Evolutionary conservation across 2,888 invertebrate species (phyloP).

Genomic region (Torymus auratus): DNA sequence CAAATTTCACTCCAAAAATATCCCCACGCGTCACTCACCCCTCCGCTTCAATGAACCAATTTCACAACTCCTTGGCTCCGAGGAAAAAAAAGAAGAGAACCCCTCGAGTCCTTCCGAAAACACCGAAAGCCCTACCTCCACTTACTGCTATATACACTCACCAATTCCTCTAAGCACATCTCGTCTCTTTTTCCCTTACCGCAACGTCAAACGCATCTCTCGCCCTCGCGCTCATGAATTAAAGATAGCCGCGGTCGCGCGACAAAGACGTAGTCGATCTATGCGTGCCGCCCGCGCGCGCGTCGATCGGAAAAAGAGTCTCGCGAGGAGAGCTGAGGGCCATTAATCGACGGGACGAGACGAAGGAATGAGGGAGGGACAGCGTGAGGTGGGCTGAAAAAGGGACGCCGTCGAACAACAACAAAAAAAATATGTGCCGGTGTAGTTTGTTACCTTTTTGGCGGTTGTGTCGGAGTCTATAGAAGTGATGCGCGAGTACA

Average conservation of each 20-base stretch:
- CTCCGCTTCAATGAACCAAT: no score
- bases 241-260: constrained; percentile 44
- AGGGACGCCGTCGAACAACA: constrained; percentile 45
- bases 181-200: not conserved
- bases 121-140: no score
- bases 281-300: not conserved
- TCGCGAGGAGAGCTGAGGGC: constrained; percentile 16
- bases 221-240: constrained; percentile 50
- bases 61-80: no score
- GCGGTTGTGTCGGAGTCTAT: no score
- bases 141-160: no score
- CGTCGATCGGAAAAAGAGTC: constrained; percentile 40
- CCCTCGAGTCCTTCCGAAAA: no score
- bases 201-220: constrained; percentile 33
- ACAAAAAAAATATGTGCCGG: constrained; percentile 48
- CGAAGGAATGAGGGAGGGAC: constrained; percentile 54
- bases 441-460: constrained; percentile 31
- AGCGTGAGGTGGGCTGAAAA: constrained; percentile 15
- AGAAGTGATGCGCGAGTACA: no score
- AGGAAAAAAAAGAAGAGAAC: no score
- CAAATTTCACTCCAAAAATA: no score
- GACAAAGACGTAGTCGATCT: constrained; percentile 45
- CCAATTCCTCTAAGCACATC: not conserved
- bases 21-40: no score
- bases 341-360: constrained; percentile 55